Percentiles rank a stretch among this genome's conserved stretches.
These are phyloP conservation scores for Labeo rohita DNA, from an alignment of 2,113 vertebrate species.

Conservation along the genomic window DNA sequence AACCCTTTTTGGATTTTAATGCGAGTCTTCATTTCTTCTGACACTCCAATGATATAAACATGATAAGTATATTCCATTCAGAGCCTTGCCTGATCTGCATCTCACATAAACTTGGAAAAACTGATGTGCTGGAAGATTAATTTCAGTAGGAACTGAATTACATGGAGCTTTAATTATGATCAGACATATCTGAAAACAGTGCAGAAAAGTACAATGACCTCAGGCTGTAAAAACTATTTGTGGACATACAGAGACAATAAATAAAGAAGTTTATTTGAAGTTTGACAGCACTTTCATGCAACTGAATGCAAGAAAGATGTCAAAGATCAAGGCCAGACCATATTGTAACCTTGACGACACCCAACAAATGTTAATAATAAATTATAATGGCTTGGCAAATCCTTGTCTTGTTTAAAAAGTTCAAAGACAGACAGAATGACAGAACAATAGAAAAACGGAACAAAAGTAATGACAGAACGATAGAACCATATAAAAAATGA, in stretches of 20 bases:
- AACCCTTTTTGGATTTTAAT: constrained; percentile 48
- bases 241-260: neutral
- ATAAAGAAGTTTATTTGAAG: neutral
- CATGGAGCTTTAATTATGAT: constrained; percentile 7
- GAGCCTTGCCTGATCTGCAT: constrained; percentile 58
- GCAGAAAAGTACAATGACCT: neutral
- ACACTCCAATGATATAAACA: constrained; percentile 63
- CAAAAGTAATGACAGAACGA: neutral
- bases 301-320: neutral
- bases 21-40: constrained; percentile 49
- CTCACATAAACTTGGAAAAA: constrained; percentile 62
- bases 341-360: neutral
- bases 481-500: neutral
- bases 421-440: neutral
- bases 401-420: neutral
- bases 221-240: neutral
- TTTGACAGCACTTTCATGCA: neutral
- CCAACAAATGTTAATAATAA: neutral
- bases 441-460: neutral
- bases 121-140: constrained; percentile 47
- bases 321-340: neutral
- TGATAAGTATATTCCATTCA: constrained; percentile 57
- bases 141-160: constrained; percentile 38
- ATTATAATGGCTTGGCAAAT: neutral
- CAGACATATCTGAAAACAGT: neutral